These are phyloP conservation scores for Thoracochromis brauschi DNA, from an alignment of 2,113 vertebrate genomes.

Conservation along the genomic window DNA sequence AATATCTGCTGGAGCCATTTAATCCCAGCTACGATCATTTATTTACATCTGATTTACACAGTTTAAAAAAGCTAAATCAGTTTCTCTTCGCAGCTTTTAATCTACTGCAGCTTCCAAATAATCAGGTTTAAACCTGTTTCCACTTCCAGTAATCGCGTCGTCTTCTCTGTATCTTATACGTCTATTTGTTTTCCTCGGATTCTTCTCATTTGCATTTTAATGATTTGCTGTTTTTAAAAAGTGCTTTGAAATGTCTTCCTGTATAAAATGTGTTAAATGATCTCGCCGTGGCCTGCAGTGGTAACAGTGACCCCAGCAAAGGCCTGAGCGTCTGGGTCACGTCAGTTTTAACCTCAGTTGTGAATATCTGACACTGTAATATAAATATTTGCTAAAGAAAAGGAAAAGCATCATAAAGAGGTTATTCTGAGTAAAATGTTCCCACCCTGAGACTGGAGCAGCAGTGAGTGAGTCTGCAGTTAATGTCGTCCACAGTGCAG, in stretches of 20 bases:
- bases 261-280: neutral
- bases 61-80: neutral
- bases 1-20: neutral
- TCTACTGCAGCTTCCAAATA: neutral
- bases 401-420: neutral
- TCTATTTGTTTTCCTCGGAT: neutral
- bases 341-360: neutral
- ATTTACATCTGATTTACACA: neutral
- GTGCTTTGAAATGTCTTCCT: neutral
- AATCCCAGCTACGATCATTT: neutral
- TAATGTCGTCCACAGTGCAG: neutral
- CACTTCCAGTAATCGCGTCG: rapidly evolving
- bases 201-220: neutral
- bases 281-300: neutral
- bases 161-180: neutral
- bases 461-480: neutral
- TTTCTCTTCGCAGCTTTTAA: neutral
- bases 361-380: neutral
- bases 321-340: neutral
- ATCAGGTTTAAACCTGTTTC: neutral
- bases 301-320: neutral
- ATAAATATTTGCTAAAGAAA: neutral
- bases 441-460: neutral
- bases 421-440: neutral
- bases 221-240: neutral